phyloP scores from a whole-genome alignment of 2,113 vertebrate genomes.

The Callithrix jacchus region DNA sequence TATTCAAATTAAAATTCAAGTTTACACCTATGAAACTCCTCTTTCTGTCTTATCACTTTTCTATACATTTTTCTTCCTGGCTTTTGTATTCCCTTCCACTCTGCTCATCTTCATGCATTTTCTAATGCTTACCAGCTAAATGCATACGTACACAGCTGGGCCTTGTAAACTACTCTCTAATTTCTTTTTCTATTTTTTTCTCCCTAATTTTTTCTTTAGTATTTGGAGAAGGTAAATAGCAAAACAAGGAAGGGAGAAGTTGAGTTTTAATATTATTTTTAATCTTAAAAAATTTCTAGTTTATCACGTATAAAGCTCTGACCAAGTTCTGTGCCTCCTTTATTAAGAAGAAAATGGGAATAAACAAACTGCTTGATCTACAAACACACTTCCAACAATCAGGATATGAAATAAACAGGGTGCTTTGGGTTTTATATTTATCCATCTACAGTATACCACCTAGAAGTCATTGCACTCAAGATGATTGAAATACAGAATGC shows the following conservation, averaged over 20 bases:
- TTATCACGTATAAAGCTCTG: not conserved
- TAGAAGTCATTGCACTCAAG: not conserved
- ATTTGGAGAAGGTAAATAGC: not conserved
- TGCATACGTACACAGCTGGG: not conserved
- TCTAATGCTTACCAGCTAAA: not conserved
- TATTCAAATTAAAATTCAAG: slow-evolving; percentile 39
- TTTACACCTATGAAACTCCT: not conserved
- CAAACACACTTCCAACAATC: not conserved
- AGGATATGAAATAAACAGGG: not conserved
- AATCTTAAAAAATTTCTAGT: not conserved
- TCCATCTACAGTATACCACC: not conserved
- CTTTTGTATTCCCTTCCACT: not conserved
- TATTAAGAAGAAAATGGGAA: not conserved
- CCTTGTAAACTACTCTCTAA: not conserved
- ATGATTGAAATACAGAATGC: not conserved
- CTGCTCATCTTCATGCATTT: not conserved
- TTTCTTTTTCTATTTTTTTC: not conserved
- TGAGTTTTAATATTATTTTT: not conserved
- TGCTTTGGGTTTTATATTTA: not conserved
- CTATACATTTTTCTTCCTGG: not conserved
- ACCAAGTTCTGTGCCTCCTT: not conserved
- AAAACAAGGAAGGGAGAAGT: not conserved
- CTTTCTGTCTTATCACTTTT: not conserved
- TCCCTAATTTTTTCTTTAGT: not conserved
- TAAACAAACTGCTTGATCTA: not conserved